Percentiles rank a stretch among this genome's conserved stretches.
These are phyloP conservation scores for Squalus acanthias DNA, from an alignment of 2,797 vertebrate species.

Conservation along the genomic window DNA sequence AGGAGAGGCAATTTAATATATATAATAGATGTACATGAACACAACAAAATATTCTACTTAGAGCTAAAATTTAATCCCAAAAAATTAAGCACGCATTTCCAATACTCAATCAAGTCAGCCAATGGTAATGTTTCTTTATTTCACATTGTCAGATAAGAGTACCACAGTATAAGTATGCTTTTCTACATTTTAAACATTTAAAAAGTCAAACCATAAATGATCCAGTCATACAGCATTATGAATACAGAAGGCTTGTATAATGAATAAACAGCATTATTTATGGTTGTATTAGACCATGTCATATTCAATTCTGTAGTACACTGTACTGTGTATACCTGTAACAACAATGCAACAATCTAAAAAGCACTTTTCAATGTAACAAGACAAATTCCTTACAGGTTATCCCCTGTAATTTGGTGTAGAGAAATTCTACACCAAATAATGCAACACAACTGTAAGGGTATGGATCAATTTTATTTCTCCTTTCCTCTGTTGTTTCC, in stretches of 20 bases:
- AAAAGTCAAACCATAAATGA: neutral
- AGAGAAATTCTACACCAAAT: neutral
- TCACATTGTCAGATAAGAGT: neutral
- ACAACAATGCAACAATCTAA: neutral
- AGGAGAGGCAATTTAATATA: neutral
- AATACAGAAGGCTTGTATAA: neutral
- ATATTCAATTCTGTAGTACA: neutral
- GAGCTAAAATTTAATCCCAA: neutral
- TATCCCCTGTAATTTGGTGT: neutral
- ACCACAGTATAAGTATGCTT: neutral
- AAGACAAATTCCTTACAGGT: neutral
- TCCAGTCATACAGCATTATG: neutral
- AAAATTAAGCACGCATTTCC: neutral
- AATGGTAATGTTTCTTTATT: neutral
- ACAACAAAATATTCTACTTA: neutral
- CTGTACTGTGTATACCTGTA: neutral
- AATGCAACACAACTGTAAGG: neutral
- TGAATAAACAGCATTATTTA: neutral
- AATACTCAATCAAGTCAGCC: neutral
- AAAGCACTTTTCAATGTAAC: neutral
- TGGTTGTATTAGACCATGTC: neutral
- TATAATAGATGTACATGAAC: neutral
- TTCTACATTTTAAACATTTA: constrained; percentile 13
- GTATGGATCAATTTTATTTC: neutral
- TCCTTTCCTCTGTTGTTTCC: neutral